Conservation (phyloP, 2,888 invertebrate genomes). For the Bellardia pandia region DNA sequence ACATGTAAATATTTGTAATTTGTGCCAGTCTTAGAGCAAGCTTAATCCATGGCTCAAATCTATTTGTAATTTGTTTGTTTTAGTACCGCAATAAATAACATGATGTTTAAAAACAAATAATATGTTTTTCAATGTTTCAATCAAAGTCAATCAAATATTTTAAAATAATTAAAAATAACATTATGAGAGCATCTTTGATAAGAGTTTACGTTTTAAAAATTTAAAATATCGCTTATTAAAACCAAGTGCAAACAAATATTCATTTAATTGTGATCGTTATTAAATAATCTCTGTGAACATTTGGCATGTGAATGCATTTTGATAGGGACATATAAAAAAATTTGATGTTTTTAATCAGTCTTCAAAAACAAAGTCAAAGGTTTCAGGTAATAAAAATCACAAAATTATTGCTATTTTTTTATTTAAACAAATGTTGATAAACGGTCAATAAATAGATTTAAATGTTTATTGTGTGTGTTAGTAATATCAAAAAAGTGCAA, state of each 20-base stretch:
- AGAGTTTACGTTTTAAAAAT: constrained; percentile 5
- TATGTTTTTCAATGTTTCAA: no score
- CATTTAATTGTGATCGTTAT: constrained; percentile 9
- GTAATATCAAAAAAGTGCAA: background rate
- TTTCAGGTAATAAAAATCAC: constrained; percentile 37
- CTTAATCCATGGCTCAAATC: no score
- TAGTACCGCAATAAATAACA: no score
- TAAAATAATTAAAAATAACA: background rate
- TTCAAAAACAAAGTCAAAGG: constrained; percentile 38
- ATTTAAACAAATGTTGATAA: background rate
- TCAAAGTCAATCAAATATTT: background rate
- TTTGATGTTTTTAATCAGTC: constrained; percentile 11
- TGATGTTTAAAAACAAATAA: no score
- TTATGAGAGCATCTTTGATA: background rate
- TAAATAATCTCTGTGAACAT: constrained; percentile 17
- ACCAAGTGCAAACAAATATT: background rate
- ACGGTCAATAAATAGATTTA: background rate
- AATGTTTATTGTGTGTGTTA: background rate
- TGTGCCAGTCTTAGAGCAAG: no score
- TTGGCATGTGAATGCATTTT: background rate
- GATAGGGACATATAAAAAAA: constrained; percentile 25
- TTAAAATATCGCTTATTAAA: background rate
- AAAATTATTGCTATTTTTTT: constrained; percentile 10
- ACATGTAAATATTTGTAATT: no score
- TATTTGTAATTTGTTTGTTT: no score